Evolutionary conservation across 2,888 invertebrate species (phyloP).

Genomic region (Pollenia amentaria): DNA sequence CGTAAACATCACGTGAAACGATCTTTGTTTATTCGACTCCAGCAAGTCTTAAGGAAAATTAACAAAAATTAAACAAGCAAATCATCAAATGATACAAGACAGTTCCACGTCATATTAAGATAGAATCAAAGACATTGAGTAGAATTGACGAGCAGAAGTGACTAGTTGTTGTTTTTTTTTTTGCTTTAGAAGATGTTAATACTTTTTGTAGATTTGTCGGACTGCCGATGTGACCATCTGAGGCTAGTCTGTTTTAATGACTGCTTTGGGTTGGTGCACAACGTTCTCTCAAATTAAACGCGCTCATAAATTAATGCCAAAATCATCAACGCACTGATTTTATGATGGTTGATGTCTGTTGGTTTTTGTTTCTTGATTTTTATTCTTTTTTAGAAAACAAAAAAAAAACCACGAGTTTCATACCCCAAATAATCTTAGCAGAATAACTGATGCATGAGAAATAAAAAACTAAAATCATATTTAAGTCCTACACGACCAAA

Average conservation of each 20-base stretch:
- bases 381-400: slow-evolving; percentile 4
- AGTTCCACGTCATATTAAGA: slow-evolving; percentile 74
- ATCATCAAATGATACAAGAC: slow-evolving; percentile 74
- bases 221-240: slow-evolving; percentile 23
- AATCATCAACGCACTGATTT: slow-evolving; percentile 69
- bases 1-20: slow-evolving; percentile 71
- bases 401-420: slow-evolving; percentile 5
- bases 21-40: slow-evolving; percentile 54
- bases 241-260: background rate
- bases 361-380: slow-evolving; percentile 1
- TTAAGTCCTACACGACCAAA: background rate
- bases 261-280: slow-evolving; percentile 24
- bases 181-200: slow-evolving; percentile 44
- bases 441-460: slow-evolving; percentile 28
- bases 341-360: slow-evolving; percentile 42
- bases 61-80: slow-evolving; percentile 73
- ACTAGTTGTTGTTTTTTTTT: slow-evolving; percentile 35
- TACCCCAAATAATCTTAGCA: slow-evolving; percentile 54
- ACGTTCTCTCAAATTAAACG: slow-evolving; percentile 56
- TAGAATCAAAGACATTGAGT: slow-evolving; percentile 72
- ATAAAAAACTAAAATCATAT: background rate
- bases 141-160: slow-evolving; percentile 68
- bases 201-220: slow-evolving; percentile 15
- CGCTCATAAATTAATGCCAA: slow-evolving; percentile 71
- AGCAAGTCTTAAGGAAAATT: slow-evolving; percentile 64